These are phyloP conservation scores for Meriones psammophilus DNA, from an alignment of 2,797 vertebrate genomes.

Conservation along the genomic window DNA sequence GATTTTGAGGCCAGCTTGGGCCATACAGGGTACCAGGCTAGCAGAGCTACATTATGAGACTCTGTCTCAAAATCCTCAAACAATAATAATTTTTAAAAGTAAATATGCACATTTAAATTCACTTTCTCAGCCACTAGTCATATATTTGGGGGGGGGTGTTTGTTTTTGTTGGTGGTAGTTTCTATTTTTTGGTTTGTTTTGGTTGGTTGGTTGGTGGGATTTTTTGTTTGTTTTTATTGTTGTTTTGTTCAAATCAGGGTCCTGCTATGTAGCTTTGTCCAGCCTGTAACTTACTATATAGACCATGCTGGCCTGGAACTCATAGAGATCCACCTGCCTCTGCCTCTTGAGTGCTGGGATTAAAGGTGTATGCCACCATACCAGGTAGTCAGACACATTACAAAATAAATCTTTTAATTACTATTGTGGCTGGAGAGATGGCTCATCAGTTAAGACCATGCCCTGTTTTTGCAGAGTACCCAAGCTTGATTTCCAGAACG, in stretches of 20 bases:
- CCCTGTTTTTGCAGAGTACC: not conserved
- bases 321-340: not conserved
- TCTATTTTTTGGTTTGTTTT: not conserved
- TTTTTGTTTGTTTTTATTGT: not conserved
- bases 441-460: not conserved
- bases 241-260: not conserved
- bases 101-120: not conserved
- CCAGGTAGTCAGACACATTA: not conserved
- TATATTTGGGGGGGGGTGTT: not conserved
- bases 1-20: not conserved
- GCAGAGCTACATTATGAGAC: not conserved
- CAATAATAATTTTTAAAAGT: not conserved
- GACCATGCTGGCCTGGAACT: not conserved
- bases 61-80: not conserved
- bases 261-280: not conserved
- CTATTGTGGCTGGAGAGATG: not conserved
- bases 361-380: not conserved
- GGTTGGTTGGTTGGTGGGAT: not conserved
- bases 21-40: not conserved
- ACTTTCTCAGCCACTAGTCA: not conserved
- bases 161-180: not conserved
- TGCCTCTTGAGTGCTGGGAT: not conserved
- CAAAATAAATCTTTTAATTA: not conserved
- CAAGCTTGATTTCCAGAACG: not conserved
- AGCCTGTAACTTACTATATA: not conserved